These are phyloP conservation scores for Spodoptera litura DNA, from an alignment of 1,140 invertebrate genomes.

Conservation along the genomic window DNA sequence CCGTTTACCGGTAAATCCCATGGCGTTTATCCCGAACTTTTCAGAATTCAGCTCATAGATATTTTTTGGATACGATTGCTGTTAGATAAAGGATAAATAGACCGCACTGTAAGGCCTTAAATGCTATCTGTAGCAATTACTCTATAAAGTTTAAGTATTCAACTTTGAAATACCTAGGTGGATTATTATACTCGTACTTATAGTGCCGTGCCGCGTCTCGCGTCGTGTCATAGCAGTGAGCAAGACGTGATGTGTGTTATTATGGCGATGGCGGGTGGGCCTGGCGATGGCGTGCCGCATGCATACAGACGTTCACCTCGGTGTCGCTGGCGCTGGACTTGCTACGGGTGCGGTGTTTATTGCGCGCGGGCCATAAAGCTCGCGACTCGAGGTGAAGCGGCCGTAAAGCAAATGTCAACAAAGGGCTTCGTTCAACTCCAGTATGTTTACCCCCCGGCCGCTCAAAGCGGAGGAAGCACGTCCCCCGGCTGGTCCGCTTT, in stretches of 20 bases:
- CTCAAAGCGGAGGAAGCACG: constrained; percentile 82
- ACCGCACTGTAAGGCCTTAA: no score
- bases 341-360: constrained; percentile 61
- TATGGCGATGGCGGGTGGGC: constrained; percentile 41
- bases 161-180: no score
- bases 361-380: constrained; percentile 67
- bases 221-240: constrained; percentile 18
- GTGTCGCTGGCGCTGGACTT: constrained; percentile 31
- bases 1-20: no score
- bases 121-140: no score
- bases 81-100: no score
- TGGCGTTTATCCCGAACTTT: no score
- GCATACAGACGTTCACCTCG: constrained; percentile 48
- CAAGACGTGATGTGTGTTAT: constrained; percentile 21
- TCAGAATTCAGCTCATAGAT: no score
- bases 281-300: constrained; percentile 22
- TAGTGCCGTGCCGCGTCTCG: background rate
- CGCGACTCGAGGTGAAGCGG: constrained; percentile 64
- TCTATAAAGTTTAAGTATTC: no score
- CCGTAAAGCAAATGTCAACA: constrained; percentile 81
- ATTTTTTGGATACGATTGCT: no score
- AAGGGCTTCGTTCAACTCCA: constrained; percentile 72
- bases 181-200: no score
- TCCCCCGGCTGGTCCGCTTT: constrained; percentile 80
- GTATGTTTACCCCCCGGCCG: constrained; percentile 78